These are phyloP conservation scores for Nomada ruficornis DNA, from an alignment of 2,888 invertebrate species.

Conservation along the genomic window DNA sequence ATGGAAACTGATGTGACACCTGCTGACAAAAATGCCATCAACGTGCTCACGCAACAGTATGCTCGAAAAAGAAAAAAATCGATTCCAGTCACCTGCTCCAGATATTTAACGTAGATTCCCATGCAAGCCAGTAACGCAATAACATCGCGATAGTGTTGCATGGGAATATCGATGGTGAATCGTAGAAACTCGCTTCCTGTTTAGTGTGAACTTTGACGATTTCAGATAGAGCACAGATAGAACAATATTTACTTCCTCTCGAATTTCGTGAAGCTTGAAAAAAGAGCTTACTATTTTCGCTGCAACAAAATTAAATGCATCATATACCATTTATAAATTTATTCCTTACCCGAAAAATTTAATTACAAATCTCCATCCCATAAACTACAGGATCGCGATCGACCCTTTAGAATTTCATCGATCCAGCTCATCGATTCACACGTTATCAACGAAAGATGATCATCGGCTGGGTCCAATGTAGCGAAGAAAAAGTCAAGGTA, in stretches of 20 bases:
- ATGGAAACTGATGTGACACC: conserved; percentile 59
- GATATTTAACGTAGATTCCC: conserved; percentile 71
- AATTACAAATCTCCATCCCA: too few species aligned
- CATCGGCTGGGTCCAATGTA: background rate
- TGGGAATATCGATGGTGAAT: conserved; percentile 48
- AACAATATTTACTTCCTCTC: background rate
- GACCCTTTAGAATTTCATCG: background rate
- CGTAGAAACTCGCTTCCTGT: conserved; percentile 34
- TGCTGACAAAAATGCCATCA: conserved; percentile 57
- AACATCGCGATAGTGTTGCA: conserved; percentile 30
- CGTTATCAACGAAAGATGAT: conserved; percentile 30
- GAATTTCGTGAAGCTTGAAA: background rate
- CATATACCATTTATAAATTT: too few species aligned
- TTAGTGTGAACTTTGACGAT: conserved; percentile 1
- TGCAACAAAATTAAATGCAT: too few species aligned
- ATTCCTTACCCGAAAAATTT: too few species aligned
- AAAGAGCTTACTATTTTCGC: background rate
- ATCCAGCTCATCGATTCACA: background rate
- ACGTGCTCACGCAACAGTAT: conserved; percentile 43
- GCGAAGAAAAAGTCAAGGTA: conserved; percentile 22
- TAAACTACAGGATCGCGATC: too few species aligned
- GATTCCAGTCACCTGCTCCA: conserved; percentile 75
- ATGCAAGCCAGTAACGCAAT: conserved; percentile 45
- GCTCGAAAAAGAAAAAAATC: conserved; percentile 71
- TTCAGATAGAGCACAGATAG: background rate